Conservation (phyloP, 2,888 invertebrate genomes). For the Plebejus anna region DNA sequence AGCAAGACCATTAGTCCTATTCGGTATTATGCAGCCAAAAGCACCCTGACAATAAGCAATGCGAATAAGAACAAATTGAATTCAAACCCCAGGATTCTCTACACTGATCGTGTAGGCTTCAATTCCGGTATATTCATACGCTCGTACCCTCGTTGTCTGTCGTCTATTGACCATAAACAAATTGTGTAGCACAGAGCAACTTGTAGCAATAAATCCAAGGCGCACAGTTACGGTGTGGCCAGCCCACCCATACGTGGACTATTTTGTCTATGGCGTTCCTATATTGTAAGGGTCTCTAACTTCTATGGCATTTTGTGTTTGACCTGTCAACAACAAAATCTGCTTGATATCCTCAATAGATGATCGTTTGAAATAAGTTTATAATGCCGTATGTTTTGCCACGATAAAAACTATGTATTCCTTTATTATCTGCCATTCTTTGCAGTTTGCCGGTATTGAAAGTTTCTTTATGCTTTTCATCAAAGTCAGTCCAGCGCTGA, state of each 20-base stretch:
- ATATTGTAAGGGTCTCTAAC: not conserved
- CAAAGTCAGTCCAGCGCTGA: too few relatives aligned
- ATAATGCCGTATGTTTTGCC: too few relatives aligned
- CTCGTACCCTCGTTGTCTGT: conserved; percentile 8
- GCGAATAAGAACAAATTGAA: not conserved
- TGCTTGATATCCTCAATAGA: too few relatives aligned
- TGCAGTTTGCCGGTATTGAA: too few relatives aligned
- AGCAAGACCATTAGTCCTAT: not conserved
- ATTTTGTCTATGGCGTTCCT: conserved; percentile 10
- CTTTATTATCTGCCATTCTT: too few relatives aligned
- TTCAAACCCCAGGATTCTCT: not conserved
- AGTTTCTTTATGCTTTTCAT: too few relatives aligned
- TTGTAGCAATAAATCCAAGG: conserved; percentile 58
- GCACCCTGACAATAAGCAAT: not conserved
- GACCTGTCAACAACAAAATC: too few relatives aligned
- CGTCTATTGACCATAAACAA: conserved; percentile 55
- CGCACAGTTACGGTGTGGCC: conserved; percentile 46
- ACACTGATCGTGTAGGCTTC: conserved; percentile 1
- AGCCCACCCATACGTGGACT: conserved; percentile 35
- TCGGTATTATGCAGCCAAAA: not conserved
- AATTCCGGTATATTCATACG: conserved; percentile 21
- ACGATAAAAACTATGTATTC: too few relatives aligned
- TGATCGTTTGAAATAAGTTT: too few relatives aligned
- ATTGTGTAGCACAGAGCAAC: conserved; percentile 51
- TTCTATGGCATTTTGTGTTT: too few relatives aligned